Evolutionary conservation across 2,888 invertebrate genomes (phyloP).

Genomic region (Zhuqinia jingwanae): DNA sequence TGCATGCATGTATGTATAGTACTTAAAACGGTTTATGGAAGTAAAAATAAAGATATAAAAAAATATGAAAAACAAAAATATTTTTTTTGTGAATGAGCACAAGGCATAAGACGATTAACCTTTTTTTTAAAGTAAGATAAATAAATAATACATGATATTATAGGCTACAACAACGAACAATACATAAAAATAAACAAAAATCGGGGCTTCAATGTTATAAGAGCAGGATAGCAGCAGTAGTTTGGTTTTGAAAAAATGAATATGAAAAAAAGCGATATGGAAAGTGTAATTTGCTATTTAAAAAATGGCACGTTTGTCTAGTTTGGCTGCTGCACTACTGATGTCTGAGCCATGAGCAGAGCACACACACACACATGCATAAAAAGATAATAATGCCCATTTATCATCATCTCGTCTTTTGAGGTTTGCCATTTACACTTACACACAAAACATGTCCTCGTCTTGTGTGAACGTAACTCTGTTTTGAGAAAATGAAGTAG

Average conservation of each 20-base stretch:
- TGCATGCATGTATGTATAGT: conserved; percentile 34
- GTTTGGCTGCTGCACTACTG: background rate
- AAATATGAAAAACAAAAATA: too few species aligned
- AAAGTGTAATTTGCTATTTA: background rate
- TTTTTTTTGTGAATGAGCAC: too few species aligned
- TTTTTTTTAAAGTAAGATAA: too few species aligned
- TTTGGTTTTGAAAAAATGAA: too few species aligned
- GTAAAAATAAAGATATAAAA: background rate
- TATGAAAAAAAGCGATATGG: too few species aligned
- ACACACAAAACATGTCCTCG: conserved; percentile 33
- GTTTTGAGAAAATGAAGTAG: background rate
- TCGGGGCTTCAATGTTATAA: too few species aligned
- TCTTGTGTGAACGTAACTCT: background rate
- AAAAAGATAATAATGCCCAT: conserved; percentile 44
- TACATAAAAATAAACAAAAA: too few species aligned
- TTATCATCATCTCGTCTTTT: conserved; percentile 32
- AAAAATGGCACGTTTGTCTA: conserved; percentile 25
- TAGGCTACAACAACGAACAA: too few species aligned
- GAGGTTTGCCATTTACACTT: conserved; percentile 42
- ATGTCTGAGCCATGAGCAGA: too few species aligned
- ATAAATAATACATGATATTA: too few species aligned
- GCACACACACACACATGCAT: background rate
- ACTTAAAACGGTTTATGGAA: conserved; percentile 18
- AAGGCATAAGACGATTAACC: too few species aligned
- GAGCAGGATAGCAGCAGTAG: too few species aligned